A percentile compares a stretch with the other conserved stretches of the same genome.
Conservation (phyloP, 2,888 invertebrate species). For the Andrena trimmerana region DNA sequence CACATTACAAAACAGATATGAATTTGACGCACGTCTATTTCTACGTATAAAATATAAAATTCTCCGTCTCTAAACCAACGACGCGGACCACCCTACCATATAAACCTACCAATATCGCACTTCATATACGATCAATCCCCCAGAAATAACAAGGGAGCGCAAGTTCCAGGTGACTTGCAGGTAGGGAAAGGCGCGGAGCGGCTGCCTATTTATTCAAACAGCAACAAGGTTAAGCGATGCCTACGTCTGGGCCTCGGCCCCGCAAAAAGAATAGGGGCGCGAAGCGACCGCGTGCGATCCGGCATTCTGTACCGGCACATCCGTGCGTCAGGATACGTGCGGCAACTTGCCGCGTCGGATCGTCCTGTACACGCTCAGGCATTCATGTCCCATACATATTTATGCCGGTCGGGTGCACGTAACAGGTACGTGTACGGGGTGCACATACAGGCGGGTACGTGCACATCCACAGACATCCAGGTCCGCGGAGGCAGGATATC, state of each 20-base stretch:
- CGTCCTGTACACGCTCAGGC: constrained; percentile 79
- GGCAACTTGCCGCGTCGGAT: constrained; percentile 67
- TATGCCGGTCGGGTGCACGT: constrained; percentile 77
- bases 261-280: constrained; percentile 13
- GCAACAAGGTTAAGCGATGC: constrained; percentile 38
- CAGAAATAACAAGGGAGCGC: constrained; percentile 15
- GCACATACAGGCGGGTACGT: constrained; percentile 10
- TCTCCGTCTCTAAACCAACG: background rate
- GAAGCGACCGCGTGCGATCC: constrained; percentile 8
- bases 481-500: constrained; percentile 71
- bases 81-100: background rate
- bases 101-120: too few relatives aligned
- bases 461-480: background rate
- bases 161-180: background rate
- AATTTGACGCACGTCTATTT: too few relatives aligned
- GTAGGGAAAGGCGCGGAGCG: background rate
- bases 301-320: background rate
- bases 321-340: constrained; percentile 13
- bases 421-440: constrained; percentile 66
- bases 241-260: background rate
- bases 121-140: too few relatives aligned
- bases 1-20: too few relatives aligned
- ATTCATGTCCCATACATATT: constrained; percentile 84
- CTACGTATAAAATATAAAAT: too few relatives aligned
- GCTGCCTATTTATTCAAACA: constrained; percentile 19